phyloP scores from a whole-genome alignment of 2,797 vertebrate species.

The Falco peregrinus region DNA sequence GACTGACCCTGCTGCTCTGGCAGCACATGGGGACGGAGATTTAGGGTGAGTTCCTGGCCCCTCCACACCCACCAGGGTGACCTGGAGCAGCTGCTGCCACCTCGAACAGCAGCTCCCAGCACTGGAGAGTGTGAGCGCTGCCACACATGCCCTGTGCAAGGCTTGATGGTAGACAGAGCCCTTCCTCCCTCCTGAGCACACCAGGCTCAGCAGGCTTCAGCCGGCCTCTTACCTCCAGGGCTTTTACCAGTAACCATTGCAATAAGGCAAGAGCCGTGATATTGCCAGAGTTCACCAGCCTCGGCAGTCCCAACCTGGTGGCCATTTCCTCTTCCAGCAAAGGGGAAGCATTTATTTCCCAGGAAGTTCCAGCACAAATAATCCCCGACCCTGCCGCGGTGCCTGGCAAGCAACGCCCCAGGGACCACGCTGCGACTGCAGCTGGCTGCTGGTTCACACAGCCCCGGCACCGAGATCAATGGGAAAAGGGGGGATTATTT shows the following conservation, averaged over 20 bases:
- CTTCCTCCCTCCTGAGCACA: not conserved
- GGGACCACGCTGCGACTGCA: not conserved
- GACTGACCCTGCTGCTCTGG: not conserved
- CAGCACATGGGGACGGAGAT: not conserved
- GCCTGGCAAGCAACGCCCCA: not conserved
- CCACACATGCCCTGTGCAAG: rapidly evolving
- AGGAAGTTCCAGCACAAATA: not conserved
- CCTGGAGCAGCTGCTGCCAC: not conserved
- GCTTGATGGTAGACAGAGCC: not conserved
- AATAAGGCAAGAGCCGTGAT: rapidly evolving
- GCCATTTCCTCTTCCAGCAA: not conserved
- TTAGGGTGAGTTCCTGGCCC: not conserved
- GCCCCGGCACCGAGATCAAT: not conserved
- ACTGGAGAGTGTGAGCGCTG: not conserved
- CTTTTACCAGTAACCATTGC: not conserved
- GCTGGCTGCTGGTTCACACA: conserved; percentile 60
- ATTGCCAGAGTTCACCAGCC: not conserved
- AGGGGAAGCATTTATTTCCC: not conserved
- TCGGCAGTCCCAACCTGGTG: rapidly evolving
- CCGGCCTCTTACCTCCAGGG: not conserved
- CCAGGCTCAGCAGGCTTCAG: not conserved
- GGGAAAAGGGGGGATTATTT: conserved; percentile 9
- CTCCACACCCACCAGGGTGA: not conserved
- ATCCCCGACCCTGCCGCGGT: not conserved
- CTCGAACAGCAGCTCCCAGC: not conserved